Percentiles rank a stretch among this genome's conserved stretches.
Evolutionary conservation across 2,888 invertebrate genomes (phyloP).

Genomic region (Artemia sinica): DNA sequence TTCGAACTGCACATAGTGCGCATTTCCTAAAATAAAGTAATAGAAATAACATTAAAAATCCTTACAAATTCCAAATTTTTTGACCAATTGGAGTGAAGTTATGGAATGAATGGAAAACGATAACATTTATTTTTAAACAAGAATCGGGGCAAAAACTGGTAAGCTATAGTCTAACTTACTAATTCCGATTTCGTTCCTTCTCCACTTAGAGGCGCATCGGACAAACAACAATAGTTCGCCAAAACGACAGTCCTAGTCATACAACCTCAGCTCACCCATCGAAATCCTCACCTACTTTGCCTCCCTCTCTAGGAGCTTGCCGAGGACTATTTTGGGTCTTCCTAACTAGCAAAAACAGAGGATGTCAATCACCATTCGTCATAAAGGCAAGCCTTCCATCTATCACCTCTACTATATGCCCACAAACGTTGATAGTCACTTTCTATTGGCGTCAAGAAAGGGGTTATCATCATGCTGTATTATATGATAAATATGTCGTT

Average conservation of each 20-base stretch:
- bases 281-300: background rate
- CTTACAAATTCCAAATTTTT: too few species aligned
- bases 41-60: background rate
- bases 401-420: background rate
- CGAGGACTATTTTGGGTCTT: background rate
- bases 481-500: background rate
- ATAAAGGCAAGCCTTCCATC: too few species aligned
- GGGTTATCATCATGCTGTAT: background rate
- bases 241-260: too few species aligned
- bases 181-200: too few species aligned
- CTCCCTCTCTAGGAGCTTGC: background rate
- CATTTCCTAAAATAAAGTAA: background rate
- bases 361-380: background rate
- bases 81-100: too few species aligned
- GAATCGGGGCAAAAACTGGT: too few species aligned
- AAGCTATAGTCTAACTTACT: too few species aligned
- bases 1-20: background rate
- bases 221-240: too few species aligned
- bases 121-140: too few species aligned
- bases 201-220: too few species aligned
- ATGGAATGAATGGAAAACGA: too few species aligned
- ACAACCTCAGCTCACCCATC: background rate
- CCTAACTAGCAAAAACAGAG: background rate
- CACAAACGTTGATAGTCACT: background rate
- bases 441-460: background rate